phyloP scores from a whole-genome alignment of 2,113 vertebrate genomes.

The Trogon surrucura region DNA sequence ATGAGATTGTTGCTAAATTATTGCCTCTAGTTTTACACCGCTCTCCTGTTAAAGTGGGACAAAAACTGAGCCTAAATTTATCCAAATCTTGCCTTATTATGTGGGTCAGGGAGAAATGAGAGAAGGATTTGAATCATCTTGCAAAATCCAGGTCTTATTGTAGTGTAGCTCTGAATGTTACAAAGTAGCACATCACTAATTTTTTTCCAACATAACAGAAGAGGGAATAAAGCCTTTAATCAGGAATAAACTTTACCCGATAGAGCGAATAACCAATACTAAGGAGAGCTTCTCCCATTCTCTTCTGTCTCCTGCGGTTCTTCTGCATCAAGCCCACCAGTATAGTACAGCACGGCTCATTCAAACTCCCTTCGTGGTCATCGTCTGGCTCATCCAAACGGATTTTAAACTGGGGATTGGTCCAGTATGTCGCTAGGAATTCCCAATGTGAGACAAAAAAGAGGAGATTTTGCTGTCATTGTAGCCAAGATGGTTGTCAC shows the following conservation, averaged over 20 bases:
- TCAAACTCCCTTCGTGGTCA: slow-evolving; percentile 73
- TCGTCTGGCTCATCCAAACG: slow-evolving; percentile 79
- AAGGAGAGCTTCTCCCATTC: slow-evolving; percentile 80
- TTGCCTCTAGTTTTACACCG: background rate
- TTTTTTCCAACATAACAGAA: background rate
- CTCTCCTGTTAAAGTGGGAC: background rate
- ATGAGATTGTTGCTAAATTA: background rate
- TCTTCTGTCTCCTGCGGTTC: slow-evolving; percentile 78
- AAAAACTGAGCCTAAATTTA: background rate
- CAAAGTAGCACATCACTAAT: background rate
- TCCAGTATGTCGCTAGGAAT: slow-evolving; percentile 81
- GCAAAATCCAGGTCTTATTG: background rate
- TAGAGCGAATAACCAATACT: slow-evolving; percentile 86
- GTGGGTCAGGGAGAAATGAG: background rate
- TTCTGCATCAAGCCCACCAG: slow-evolving; percentile 90
- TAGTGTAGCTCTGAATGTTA: background rate
- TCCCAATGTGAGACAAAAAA: background rate
- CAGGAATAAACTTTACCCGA: slow-evolving; percentile 65
- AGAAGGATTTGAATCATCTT: background rate
- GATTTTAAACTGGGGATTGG: slow-evolving; percentile 87
- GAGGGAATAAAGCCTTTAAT: background rate
- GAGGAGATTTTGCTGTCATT: background rate
- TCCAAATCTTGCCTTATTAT: background rate
- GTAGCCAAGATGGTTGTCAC: background rate
- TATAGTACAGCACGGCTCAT: slow-evolving; percentile 78